Conservation (phyloP, 2,797 vertebrate genomes). For the Sciaenops ocellatus region DNA sequence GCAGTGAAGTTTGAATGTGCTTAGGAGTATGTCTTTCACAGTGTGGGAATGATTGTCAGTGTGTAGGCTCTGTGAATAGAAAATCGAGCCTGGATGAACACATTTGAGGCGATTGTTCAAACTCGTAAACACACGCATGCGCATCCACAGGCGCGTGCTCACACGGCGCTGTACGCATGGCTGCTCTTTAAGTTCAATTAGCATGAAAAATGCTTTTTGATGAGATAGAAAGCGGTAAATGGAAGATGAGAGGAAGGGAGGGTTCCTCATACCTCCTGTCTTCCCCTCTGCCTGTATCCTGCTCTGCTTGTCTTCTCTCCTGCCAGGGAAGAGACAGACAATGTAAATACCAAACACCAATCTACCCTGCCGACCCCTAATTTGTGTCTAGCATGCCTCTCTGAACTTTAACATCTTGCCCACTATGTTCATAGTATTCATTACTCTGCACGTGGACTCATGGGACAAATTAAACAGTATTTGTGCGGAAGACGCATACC, state of each 20-base stretch:
- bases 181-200: slow-evolving; percentile 84
- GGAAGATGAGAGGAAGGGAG: slow-evolving; percentile 55
- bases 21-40: slow-evolving; percentile 62
- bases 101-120: slow-evolving; percentile 59
- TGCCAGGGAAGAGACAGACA: slow-evolving; percentile 48
- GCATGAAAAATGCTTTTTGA: slow-evolving; percentile 83
- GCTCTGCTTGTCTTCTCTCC: slow-evolving; percentile 37
- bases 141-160: slow-evolving; percentile 33
- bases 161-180: slow-evolving; percentile 55
- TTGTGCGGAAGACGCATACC: slow-evolving; percentile 62
- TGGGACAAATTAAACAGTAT: slow-evolving; percentile 74
- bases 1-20: slow-evolving; percentile 64
- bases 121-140: slow-evolving; percentile 43
- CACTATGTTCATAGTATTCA: slow-evolving; percentile 60
- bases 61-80: slow-evolving; percentile 66
- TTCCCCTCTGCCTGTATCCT: slow-evolving; percentile 16
- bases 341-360: slow-evolving; percentile 50
- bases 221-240: slow-evolving; percentile 78
- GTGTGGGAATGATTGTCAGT: slow-evolving; percentile 56
- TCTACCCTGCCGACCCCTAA: slow-evolving; percentile 56
- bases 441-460: slow-evolving; percentile 63
- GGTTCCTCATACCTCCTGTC: slow-evolving; percentile 9
- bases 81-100: slow-evolving; percentile 65
- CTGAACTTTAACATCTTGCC: slow-evolving; percentile 66
- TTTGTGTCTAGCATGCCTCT: slow-evolving; percentile 68